A percentile compares a stretch with the other conserved stretches of the same genome.
Conservation (phyloP, 2,113 vertebrate genomes). For the Hyperopisus bebe region DNA sequence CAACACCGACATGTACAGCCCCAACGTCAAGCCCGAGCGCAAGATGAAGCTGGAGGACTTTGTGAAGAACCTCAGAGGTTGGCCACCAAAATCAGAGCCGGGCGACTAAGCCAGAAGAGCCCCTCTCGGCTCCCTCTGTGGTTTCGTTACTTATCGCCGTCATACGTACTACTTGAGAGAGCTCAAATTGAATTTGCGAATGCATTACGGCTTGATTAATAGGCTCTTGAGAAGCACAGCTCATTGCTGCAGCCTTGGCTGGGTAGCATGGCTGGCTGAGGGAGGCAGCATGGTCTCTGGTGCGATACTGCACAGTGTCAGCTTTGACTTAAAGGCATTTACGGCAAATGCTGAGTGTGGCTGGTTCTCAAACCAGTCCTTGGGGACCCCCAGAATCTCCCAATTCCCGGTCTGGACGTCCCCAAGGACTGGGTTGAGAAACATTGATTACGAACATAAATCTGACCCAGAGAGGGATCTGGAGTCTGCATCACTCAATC, state of each 20-base stretch:
- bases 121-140: neutral
- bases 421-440: neutral
- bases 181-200: conserved; percentile 31
- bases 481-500: neutral
- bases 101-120: neutral
- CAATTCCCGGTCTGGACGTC: neutral
- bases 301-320: neutral
- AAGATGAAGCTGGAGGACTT: conserved; percentile 92
- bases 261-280: neutral
- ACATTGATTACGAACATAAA: conserved; percentile 41
- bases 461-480: conserved; percentile 11
- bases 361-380: conserved; percentile 20
- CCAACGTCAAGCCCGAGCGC: conserved; percentile 81
- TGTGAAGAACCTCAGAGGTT: conserved; percentile 86
- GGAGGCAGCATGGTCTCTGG: conserved; percentile 20
- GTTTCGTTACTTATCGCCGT: neutral
- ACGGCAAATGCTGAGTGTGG: conserved; percentile 33
- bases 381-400: neutral
- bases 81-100: conserved; percentile 20
- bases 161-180: conserved; percentile 22
- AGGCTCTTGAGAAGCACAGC: conserved; percentile 20
- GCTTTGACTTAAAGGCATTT: conserved; percentile 39
- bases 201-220: conserved; percentile 36
- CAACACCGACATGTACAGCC: conserved; percentile 90
- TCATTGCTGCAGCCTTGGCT: conserved; percentile 11